Evolutionary conservation across 2,888 invertebrate genomes (phyloP).

Genomic region (Brachyptera risi): DNA sequence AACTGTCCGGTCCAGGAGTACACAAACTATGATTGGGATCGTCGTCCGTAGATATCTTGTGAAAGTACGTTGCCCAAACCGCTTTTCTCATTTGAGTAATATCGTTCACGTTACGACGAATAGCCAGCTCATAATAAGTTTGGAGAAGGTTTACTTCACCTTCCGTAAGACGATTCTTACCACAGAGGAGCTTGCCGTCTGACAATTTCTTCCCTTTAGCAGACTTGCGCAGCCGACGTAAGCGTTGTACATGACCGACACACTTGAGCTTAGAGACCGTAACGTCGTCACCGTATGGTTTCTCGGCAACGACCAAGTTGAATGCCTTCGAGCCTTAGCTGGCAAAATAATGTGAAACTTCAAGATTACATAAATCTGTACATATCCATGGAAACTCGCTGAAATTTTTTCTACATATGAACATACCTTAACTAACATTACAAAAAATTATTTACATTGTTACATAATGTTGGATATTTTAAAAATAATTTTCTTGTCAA

Average conservation of each 20-base stretch:
- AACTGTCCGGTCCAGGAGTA: no score
- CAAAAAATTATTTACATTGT: no score
- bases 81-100: conserved; percentile 35
- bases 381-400: no score
- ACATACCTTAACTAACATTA: no score
- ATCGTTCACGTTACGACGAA: conserved; percentile 32
- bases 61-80: conserved; percentile 34
- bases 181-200: not conserved
- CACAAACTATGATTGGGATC: conserved; percentile 36
- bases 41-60: conserved; percentile 35
- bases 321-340: not conserved
- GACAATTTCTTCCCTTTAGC: not conserved
- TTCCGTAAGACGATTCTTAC: conserved; percentile 18
- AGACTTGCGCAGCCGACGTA: not conserved
- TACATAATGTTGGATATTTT: no score
- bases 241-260: not conserved
- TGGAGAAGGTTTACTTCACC: conserved; percentile 10
- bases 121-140: conserved; percentile 35
- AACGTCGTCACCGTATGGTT: not conserved
- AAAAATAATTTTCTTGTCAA: no score
- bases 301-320: not conserved
- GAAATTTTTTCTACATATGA: no score
- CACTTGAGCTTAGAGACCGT: not conserved
- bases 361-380: no score
- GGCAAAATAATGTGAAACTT: no score